Evolutionary conservation across 2,797 vertebrate genomes (phyloP), one percentile per base, ranked within the genome.

Genomic region (Coilia nasus): DNA sequence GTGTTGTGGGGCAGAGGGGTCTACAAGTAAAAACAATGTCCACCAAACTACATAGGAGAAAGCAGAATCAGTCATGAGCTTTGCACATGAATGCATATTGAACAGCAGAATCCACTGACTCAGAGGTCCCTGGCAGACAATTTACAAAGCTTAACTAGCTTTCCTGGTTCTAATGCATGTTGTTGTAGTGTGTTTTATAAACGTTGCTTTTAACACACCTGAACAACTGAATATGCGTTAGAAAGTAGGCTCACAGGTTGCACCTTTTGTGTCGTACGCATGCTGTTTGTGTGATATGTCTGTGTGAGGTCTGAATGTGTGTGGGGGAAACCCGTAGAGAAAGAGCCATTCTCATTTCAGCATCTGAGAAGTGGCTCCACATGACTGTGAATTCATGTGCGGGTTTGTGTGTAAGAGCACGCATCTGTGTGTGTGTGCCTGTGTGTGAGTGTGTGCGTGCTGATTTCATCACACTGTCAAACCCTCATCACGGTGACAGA

Each of bases 401-500:
- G 67, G 60, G 57, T 19, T 59, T 59, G 57, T 54, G 50, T 54
- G 50, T 21, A 59, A 59, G 57, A 59, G 57, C 19, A 21, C 6
- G 59, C 23, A 17, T 25, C n/a, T 25, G n/a, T 25, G n/a, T 31
- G 28, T 19, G 67, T 19, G 67, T 78, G 15, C 15, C 28, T 78
- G 71, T 44, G 15, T 44, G 71, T 44, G 71, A 44, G 31, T 21
- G 71, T 21, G 71, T 78, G 71, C 9, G 64, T 71, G 64, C 12
- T 14, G 64, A 78, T 78, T 78, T 78, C 35, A 78, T 78, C 71
- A 35, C 71, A 78, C 71, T 78, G 71, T 78, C 71, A 78, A 41
- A 78, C 31, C 71, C 71, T 78, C 71, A 84, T 81, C 86, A 60
- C 64, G 47, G n/a, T 82, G 47, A 75, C 35, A 6, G 31, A 46